Percentiles rank a stretch among this genome's conserved stretches.
phyloP scores from a whole-genome alignment of 2,113 vertebrate species.

The Neolamprologus ventralis region DNA sequence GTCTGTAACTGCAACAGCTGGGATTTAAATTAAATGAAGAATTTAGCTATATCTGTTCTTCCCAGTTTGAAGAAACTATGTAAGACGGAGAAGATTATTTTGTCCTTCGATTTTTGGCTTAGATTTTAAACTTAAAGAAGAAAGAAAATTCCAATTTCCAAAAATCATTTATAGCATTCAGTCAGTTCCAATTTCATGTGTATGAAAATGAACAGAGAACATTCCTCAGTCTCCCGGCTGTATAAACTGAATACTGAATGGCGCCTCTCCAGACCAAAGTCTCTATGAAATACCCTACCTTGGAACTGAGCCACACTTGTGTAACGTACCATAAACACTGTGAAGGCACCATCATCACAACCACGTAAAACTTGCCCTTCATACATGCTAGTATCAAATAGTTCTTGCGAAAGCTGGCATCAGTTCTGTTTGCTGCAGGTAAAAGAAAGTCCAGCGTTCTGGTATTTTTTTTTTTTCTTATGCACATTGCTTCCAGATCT shows the following conservation, averaged over 20 bases:
- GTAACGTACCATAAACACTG: slow-evolving; percentile 8
- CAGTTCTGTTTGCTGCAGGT: background rate
- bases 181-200: slow-evolving; percentile 42
- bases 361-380: background rate
- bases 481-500: background rate
- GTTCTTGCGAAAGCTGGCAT: background rate
- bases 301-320: slow-evolving; percentile 21
- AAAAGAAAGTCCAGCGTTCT: background rate
- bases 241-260: slow-evolving; percentile 49
- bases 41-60: background rate
- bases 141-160: background rate
- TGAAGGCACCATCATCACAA: slow-evolving; percentile 1
- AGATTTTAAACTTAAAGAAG: background rate
- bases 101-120: background rate
- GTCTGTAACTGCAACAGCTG: background rate
- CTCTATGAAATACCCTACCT: slow-evolving; percentile 25
- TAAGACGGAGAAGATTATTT: background rate
- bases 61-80: background rate
- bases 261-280: slow-evolving; percentile 23
- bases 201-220: slow-evolving; percentile 62
- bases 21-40: background rate
- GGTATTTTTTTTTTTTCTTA: background rate
- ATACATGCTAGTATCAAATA: background rate
- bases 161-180: slow-evolving; percentile 29
- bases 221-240: slow-evolving; percentile 51